Percentiles rank a stretch among this genome's conserved stretches.
These are phyloP conservation scores for Rhamphomyia laevipes DNA, from an alignment of 2,888 invertebrate genomes.

Conservation along the genomic window DNA sequence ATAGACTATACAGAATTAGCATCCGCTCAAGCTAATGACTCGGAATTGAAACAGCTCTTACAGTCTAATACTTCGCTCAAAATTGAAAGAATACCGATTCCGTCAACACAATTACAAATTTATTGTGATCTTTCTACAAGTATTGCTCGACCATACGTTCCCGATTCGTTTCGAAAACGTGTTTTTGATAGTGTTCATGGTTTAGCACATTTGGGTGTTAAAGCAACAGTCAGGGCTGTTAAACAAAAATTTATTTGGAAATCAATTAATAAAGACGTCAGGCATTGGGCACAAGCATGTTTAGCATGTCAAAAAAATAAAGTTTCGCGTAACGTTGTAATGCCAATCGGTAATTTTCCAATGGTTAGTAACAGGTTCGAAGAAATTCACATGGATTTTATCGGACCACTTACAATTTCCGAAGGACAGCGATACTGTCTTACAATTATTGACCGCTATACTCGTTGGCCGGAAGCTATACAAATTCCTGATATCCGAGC, in stretches of 20 bases:
- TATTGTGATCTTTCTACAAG: no score
- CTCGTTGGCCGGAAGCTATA: constrained; percentile 5
- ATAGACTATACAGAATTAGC: no score
- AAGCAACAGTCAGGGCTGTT: not conserved
- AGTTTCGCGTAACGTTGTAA: constrained; percentile 4
- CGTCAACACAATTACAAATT: no score
- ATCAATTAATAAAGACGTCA: not conserved
- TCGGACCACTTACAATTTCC: constrained; percentile 1
- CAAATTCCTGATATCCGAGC: not conserved
- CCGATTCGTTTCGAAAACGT: no score
- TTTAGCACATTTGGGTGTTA: no score
- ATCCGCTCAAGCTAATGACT: no score
- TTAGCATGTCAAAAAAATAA: constrained; percentile 1
- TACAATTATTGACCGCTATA: constrained; percentile 5
- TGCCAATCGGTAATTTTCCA: not conserved
- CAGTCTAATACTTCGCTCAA: no score
- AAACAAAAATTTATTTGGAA: constrained; percentile 2
- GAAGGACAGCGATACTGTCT: not conserved
- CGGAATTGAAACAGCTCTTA: no score
- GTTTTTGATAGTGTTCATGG: no score
- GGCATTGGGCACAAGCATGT: constrained; percentile 1
- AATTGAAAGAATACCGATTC: no score
- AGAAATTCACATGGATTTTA: constrained; percentile 3
- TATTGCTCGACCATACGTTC: no score
- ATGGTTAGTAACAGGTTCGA: constrained; percentile 1